Evolutionary conservation across 1,140 invertebrate genomes (phyloP).

Genomic region (Habropoda laboriosa): DNA sequence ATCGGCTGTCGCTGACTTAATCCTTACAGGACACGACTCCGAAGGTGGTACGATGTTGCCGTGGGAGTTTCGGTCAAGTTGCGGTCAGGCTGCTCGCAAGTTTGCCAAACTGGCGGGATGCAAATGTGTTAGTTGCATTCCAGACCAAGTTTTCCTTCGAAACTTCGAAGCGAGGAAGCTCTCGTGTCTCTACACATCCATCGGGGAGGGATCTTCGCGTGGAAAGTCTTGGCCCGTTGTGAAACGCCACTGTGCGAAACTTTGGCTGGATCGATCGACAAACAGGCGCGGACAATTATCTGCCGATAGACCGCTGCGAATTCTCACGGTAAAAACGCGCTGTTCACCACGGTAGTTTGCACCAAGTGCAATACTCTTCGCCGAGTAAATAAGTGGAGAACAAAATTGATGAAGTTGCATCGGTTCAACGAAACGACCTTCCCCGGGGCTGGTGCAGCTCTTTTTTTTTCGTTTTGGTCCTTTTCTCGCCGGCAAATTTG

Average conservation of each 20-base stretch:
- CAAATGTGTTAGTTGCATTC: conserved; percentile 70
- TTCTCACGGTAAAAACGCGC: background rate
- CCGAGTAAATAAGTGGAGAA: too few relatives aligned
- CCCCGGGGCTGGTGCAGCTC: too few relatives aligned
- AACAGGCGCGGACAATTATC: conserved; percentile 20
- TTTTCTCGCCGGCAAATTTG: too few relatives aligned
- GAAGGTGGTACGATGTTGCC: conserved; percentile 54
- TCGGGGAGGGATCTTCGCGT: background rate
- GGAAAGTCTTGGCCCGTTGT: conserved; percentile 1
- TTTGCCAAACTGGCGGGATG: conserved; percentile 55
- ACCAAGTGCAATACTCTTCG: too few relatives aligned
- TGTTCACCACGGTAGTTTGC: too few relatives aligned
- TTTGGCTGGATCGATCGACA: background rate
- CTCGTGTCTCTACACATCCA: conserved; percentile 5
- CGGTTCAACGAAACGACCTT: too few relatives aligned
- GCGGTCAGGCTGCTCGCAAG: conserved; percentile 53
- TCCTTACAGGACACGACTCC: conserved; percentile 42
- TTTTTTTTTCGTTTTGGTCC: too few relatives aligned
- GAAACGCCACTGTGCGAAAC: background rate
- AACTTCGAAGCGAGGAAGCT: conserved; percentile 50
- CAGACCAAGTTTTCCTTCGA: conserved; percentile 55
- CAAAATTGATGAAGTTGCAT: too few relatives aligned
- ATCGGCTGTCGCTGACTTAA: conserved; percentile 57
- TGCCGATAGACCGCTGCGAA: background rate
- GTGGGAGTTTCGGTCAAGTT: conserved; percentile 65